Conservation (phyloP, 2,113 vertebrate species). For the Mustela nigripes region DNA sequence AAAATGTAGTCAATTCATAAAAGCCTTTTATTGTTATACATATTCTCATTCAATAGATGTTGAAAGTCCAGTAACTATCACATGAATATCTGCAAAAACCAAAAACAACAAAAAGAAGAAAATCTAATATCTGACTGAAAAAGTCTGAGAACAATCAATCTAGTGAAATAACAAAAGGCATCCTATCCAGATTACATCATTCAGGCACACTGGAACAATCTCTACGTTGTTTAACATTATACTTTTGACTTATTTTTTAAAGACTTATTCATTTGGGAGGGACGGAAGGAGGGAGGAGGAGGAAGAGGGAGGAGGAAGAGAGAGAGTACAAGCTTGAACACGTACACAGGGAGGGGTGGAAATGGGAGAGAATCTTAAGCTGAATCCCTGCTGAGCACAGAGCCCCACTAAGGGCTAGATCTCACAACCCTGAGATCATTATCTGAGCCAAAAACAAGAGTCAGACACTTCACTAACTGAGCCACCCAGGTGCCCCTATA, state of each 20-base stretch:
- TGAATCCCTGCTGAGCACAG: background rate
- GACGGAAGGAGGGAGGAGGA: background rate
- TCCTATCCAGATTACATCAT: background rate
- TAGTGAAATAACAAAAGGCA: background rate
- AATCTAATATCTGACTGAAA: background rate
- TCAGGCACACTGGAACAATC: background rate
- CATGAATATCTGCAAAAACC: background rate
- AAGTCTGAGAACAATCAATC: constrained; percentile 7
- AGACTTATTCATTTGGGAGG: background rate
- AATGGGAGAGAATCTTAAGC: background rate
- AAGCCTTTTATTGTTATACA: background rate
- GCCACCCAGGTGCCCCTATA: background rate
- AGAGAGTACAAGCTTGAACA: no score
- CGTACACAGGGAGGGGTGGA: background rate
- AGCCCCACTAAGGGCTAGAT: background rate
- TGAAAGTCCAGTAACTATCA: background rate
- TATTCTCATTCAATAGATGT: background rate
- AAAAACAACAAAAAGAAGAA: constrained; percentile 15
- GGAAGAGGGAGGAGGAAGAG: background rate
- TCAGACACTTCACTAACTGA: background rate
- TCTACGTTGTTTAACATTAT: background rate
- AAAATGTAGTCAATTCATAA: background rate
- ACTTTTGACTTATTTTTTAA: background rate
- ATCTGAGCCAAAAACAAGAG: background rate
- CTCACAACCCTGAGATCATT: background rate